A percentile compares a stretch with the other conserved stretches of the same genome.
These are phyloP conservation scores for Tanytarsus gracilentus DNA, from an alignment of 2,888 invertebrate genomes.

Conservation along the genomic window DNA sequence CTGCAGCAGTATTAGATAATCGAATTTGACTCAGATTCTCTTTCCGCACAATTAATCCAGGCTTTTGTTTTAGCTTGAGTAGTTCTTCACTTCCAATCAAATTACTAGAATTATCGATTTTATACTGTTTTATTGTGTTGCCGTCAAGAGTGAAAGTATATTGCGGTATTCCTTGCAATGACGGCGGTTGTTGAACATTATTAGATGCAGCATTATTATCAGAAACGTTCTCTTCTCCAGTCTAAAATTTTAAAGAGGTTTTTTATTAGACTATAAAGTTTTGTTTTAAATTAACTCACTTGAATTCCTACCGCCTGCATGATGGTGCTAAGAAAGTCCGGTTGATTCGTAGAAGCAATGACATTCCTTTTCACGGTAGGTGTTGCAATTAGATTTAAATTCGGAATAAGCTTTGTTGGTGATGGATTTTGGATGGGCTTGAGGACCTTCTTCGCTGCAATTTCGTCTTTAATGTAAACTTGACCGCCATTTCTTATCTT, in stretches of 20 bases:
- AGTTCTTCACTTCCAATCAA: slow-evolving; percentile 30
- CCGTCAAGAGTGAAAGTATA: slow-evolving; percentile 43
- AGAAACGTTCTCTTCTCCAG: slow-evolving; percentile 35
- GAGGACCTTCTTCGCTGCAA: not conserved
- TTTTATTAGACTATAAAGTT: not conserved
- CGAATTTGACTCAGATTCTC: slow-evolving; percentile 31
- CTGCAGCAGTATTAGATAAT: slow-evolving; percentile 32
- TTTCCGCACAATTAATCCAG: not conserved
- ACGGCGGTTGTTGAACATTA: slow-evolving; percentile 30
- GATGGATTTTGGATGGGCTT: slow-evolving; percentile 17
- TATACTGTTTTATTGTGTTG: slow-evolving; percentile 36
- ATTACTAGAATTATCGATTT: slow-evolving; percentile 32
- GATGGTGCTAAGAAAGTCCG: slow-evolving; percentile 40
- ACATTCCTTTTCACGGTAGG: slow-evolving; percentile 11
- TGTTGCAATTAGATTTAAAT: slow-evolving; percentile 24
- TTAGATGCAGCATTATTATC: slow-evolving; percentile 32
- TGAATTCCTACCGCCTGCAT: slow-evolving; percentile 43
- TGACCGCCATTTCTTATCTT: slow-evolving; percentile 53
- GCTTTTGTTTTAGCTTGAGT: slow-evolving; percentile 34
- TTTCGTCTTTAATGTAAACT: slow-evolving; percentile 52
- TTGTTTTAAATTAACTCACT: slow-evolving; percentile 32
- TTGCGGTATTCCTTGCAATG: slow-evolving; percentile 37
- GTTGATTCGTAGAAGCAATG: not conserved
- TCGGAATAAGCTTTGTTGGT: slow-evolving; percentile 22
- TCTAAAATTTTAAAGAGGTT: slow-evolving; percentile 31